These are phyloP conservation scores for Lordiphosa mommai DNA, from an alignment of 1,140 invertebrate genomes.

Conservation along the genomic window DNA sequence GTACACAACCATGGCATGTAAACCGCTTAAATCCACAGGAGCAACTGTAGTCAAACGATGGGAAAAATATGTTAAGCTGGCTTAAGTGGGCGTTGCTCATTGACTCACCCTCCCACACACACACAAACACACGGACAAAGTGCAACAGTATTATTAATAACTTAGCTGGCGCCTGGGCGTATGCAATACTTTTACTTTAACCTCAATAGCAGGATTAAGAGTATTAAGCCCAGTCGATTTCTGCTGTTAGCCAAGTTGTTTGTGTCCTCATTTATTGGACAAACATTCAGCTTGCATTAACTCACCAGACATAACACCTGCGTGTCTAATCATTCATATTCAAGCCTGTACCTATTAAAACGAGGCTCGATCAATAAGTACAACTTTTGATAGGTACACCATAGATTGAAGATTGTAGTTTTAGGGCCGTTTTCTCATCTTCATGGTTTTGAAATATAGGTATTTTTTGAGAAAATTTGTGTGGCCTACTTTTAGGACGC, in stretches of 20 bases:
- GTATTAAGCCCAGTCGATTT: constrained; percentile 5
- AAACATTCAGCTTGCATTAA: constrained; percentile 25
- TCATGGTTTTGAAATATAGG: too few species aligned
- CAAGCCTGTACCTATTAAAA: background rate
- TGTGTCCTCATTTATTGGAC: background rate
- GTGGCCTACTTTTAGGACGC: too few species aligned
- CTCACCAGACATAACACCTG: constrained; percentile 19
- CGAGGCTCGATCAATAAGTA: background rate
- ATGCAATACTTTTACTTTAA: constrained; percentile 20
- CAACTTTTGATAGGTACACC: too few species aligned
- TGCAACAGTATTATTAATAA: constrained; percentile 32
- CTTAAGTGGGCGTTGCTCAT: constrained; percentile 35
- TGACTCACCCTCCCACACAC: constrained; percentile 14
- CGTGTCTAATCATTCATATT: constrained; percentile 23
- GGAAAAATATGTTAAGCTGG: constrained; percentile 44
- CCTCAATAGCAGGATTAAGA: constrained; percentile 16
- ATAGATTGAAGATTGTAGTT: too few species aligned
- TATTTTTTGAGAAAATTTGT: too few species aligned
- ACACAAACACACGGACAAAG: constrained; percentile 5
- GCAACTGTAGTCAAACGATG: constrained; percentile 33
- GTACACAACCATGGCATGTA: constrained; percentile 35
- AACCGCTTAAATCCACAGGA: constrained; percentile 50
- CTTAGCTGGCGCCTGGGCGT: constrained; percentile 12
- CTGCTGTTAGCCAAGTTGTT: background rate
- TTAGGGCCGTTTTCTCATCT: too few species aligned